A percentile compares a stretch with the other conserved stretches of the same genome.
These are phyloP conservation scores for Spea hammondii DNA, from an alignment of 2,797 vertebrate genomes.

Conservation along the genomic window DNA sequence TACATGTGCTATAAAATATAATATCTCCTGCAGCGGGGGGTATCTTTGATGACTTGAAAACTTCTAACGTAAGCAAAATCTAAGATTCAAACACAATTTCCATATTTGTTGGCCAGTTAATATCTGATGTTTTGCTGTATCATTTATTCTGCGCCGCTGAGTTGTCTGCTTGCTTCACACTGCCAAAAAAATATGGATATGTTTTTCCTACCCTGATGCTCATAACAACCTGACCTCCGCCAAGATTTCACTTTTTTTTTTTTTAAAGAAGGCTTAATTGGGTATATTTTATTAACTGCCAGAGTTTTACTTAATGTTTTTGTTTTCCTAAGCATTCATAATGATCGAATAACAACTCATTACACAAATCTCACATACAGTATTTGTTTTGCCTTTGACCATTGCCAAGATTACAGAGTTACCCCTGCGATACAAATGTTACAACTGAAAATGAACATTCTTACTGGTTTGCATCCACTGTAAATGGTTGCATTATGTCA, in stretches of 20 bases:
- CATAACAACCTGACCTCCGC: not conserved
- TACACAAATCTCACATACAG: conserved; percentile 21
- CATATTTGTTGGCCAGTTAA: not conserved
- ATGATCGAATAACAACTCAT: conserved; percentile 18
- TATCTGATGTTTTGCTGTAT: not conserved
- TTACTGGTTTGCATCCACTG: conserved; percentile 6
- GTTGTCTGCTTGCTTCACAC: not conserved
- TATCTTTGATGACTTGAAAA: not conserved
- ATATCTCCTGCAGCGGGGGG: conserved; percentile 17
- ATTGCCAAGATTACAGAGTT: conserved; percentile 13
- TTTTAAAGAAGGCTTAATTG: not conserved
- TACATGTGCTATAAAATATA: conserved; percentile 8
- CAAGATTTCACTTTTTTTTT: not conserved
- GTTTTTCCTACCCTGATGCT: not conserved
- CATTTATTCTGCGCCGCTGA: conserved; percentile 5
- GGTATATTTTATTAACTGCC: not conserved
- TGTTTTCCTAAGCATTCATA: conserved; percentile 32
- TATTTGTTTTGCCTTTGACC: conserved; percentile 21
- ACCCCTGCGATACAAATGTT: conserved; percentile 61
- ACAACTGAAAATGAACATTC: conserved; percentile 64
- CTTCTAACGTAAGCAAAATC: conserved; percentile 8
- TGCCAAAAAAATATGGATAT: not conserved
- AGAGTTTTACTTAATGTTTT: conserved; percentile 20
- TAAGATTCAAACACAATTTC: not conserved
- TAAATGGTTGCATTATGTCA: too few relatives aligned